These are phyloP conservation scores for Mionectes macconnelli DNA, from an alignment of 2,113 vertebrate genomes.

Conservation along the genomic window DNA sequence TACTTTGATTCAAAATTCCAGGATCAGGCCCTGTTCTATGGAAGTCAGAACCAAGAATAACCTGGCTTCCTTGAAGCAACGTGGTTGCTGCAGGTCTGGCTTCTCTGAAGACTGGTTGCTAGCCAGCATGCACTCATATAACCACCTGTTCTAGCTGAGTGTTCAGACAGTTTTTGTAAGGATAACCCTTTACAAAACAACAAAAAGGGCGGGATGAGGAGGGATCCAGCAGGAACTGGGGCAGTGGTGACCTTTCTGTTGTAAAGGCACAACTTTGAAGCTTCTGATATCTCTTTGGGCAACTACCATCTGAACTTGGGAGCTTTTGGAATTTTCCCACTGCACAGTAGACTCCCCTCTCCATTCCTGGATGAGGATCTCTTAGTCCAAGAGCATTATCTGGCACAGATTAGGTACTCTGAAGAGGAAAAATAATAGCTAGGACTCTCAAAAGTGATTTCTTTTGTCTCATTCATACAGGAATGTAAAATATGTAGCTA, in stretches of 20 bases:
- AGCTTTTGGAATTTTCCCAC: not conserved
- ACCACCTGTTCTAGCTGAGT: not conserved
- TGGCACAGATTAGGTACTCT: not conserved
- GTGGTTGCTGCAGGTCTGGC: not conserved
- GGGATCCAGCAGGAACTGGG: not conserved
- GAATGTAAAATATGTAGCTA: conserved; percentile 22
- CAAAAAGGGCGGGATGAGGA: not conserved
- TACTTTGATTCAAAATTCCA: not conserved
- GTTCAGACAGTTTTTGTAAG: not conserved
- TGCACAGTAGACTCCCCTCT: not conserved
- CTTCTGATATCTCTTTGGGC: not conserved
- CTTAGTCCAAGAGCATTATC: not conserved
- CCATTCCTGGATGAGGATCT: not conserved
- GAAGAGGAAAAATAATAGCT: not conserved
- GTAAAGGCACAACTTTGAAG: not conserved
- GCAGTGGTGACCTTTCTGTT: not conserved
- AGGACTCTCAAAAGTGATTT: not conserved
- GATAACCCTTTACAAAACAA: not conserved
- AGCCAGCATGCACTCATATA: not conserved
- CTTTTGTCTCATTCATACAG: not conserved
- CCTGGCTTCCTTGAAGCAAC: not conserved
- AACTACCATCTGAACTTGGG: not conserved
- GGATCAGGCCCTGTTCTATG: not conserved
- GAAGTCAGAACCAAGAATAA: not conserved
- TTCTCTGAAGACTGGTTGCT: not conserved